Evolutionary conservation across 2,888 invertebrate genomes (phyloP).

Genomic region (Aporophyla nigra): DNA sequence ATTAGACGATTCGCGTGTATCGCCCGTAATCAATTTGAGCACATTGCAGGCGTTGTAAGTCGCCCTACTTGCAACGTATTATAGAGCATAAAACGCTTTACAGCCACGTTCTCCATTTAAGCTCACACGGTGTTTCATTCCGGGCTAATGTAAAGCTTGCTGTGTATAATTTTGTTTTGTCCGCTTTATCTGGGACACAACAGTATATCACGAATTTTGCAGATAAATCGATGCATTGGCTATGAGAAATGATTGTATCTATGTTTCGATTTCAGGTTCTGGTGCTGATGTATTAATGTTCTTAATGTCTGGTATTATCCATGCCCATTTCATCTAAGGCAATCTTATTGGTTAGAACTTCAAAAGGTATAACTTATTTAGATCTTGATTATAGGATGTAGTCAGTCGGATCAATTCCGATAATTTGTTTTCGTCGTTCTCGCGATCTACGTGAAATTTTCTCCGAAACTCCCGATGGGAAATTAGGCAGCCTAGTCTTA

Average conservation of each 20-base stretch:
- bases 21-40: constrained; percentile 87
- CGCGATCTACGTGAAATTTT: not conserved
- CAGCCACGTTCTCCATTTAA: constrained; percentile 78
- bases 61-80: constrained; percentile 85
- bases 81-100: constrained; percentile 80
- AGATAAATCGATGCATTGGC: constrained; percentile 58
- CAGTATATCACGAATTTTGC: constrained; percentile 77
- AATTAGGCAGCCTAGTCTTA: not conserved
- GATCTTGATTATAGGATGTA: constrained; percentile 14
- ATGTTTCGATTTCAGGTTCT: constrained; percentile 35
- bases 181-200: constrained; percentile 74
- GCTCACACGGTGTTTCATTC: constrained; percentile 79
- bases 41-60: constrained; percentile 79
- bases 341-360: constrained; percentile 25
- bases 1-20: constrained; percentile 90
- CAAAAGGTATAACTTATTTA: constrained; percentile 18
- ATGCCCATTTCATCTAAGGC: constrained; percentile 20
- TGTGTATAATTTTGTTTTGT: constrained; percentile 78
- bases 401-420: not conserved
- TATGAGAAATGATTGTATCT: constrained; percentile 54
- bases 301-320: constrained; percentile 37
- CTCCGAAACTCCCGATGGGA: not conserved
- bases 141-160: constrained; percentile 76
- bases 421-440: not conserved
- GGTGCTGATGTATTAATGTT: constrained; percentile 39